Evolutionary conservation across 2,888 invertebrate species (phyloP).

Genomic region (Cotesia congregata): DNA sequence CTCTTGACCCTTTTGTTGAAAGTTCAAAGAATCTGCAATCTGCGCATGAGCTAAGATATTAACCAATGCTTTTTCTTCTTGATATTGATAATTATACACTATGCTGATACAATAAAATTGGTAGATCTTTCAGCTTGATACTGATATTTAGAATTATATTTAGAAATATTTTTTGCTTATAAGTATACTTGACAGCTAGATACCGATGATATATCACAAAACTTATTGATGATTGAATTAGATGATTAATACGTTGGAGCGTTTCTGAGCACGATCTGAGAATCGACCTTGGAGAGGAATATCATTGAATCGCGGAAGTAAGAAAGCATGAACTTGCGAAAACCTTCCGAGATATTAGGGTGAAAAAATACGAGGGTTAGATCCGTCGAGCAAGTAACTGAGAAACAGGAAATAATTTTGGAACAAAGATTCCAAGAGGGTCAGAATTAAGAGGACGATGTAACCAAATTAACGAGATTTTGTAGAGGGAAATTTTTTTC

Average conservation of each 20-base stretch:
- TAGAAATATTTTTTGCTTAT: neutral
- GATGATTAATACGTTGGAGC: neutral
- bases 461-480: conserved; percentile 18
- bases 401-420: conserved; percentile 36
- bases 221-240: neutral
- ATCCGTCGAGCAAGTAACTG: conserved; percentile 16
- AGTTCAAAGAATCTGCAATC: neutral
- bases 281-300: conserved; percentile 47
- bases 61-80: neutral
- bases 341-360: conserved; percentile 35
- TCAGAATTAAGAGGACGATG: conserved; percentile 45
- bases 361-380: conserved; percentile 20
- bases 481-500: neutral
- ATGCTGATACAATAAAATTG: too few relatives aligned
- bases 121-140: too few relatives aligned
- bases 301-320: conserved; percentile 59
- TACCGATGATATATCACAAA: neutral
- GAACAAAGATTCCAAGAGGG: conserved; percentile 46
- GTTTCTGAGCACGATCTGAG: conserved; percentile 24
- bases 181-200: neutral
- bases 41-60: neutral
- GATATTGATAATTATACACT: neutral
- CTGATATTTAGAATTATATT: neutral
- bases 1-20: conserved; percentile 39
- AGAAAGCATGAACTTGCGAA: conserved; percentile 46